A percentile compares a stretch with the other conserved stretches of the same genome.
phyloP scores from a whole-genome alignment of 2,888 invertebrate species.

The Seira sanloemensis region DNA sequence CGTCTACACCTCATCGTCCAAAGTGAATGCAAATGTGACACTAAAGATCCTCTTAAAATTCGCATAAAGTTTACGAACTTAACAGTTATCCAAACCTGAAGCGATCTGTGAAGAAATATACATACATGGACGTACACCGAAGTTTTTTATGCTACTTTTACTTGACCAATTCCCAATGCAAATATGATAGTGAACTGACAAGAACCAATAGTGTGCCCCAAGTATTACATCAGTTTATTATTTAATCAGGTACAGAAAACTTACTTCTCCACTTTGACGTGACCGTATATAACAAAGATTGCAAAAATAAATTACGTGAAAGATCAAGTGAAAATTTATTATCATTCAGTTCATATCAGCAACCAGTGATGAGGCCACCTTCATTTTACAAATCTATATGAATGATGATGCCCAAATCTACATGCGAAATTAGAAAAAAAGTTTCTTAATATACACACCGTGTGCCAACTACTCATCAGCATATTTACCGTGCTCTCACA shows the following conservation, averaged over 20 bases:
- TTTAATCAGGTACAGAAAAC: not conserved
- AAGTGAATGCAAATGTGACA: slow-evolving; percentile 50
- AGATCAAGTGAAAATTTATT: not conserved
- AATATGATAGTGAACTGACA: not conserved
- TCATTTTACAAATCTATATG: not conserved
- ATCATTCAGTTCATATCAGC: not conserved
- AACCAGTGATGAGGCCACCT: not conserved
- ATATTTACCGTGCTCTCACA: not conserved
- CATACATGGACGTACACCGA: not conserved
- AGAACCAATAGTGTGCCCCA: not conserved
- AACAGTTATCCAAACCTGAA: not conserved
- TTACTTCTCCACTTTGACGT: not conserved
- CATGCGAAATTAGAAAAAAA: not conserved
- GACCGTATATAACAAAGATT: not conserved
- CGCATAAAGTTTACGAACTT: not conserved
- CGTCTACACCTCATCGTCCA: slow-evolving; percentile 36
- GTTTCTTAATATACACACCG: not conserved
- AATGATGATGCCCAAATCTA: not conserved
- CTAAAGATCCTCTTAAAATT: slow-evolving; percentile 42
- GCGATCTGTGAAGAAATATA: not conserved
- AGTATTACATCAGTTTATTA: not conserved
- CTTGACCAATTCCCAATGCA: not conserved
- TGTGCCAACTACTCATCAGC: not conserved
- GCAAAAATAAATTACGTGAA: not conserved
- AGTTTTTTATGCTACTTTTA: not conserved